Conservation (phyloP, 2,797 vertebrate genomes). For the Vipera latastei region DNA sequence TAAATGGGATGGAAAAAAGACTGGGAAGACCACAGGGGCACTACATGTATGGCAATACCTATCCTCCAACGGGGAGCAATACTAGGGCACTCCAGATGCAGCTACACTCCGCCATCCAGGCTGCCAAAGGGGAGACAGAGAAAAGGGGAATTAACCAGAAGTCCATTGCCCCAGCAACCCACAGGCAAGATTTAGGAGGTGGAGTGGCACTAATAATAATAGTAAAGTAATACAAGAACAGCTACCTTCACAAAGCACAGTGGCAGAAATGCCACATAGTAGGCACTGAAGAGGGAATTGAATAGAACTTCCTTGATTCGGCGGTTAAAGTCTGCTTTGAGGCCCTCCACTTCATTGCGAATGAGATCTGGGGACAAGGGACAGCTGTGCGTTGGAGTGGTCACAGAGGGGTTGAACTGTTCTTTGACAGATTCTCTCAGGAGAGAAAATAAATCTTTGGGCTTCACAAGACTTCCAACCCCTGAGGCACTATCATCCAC, state of each 20-base stretch:
- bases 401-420: conserved; percentile 86
- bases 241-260: conserved; percentile 97
- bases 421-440: conserved; percentile 90
- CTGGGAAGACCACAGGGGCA: conserved; percentile 67
- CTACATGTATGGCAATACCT: conserved; percentile 76
- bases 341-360: conserved; percentile 93
- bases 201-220: conserved; percentile 33
- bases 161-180: conserved; percentile 56
- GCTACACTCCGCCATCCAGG: conserved; percentile 76
- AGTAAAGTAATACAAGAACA: conserved; percentile 15
- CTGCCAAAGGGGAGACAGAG: conserved; percentile 81
- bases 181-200: conserved; percentile 63
- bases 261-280: conserved; percentile 96
- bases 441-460: conserved; percentile 90
- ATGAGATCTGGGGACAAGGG: conserved; percentile 94
- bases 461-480: conserved; percentile 81
- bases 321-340: conserved; percentile 97
- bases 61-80: conserved; percentile 76
- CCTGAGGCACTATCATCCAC: conserved; percentile 78
- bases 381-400: conserved; percentile 92
- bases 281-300: conserved; percentile 98
- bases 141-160: conserved; percentile 78
- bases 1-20: conserved; percentile 40
- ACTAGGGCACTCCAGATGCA: conserved; percentile 76
- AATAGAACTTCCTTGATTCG: conserved; percentile 99